Evolutionary conservation across 2,797 vertebrate species (phyloP).

Genomic region (Furcifer pardalis): DNA sequence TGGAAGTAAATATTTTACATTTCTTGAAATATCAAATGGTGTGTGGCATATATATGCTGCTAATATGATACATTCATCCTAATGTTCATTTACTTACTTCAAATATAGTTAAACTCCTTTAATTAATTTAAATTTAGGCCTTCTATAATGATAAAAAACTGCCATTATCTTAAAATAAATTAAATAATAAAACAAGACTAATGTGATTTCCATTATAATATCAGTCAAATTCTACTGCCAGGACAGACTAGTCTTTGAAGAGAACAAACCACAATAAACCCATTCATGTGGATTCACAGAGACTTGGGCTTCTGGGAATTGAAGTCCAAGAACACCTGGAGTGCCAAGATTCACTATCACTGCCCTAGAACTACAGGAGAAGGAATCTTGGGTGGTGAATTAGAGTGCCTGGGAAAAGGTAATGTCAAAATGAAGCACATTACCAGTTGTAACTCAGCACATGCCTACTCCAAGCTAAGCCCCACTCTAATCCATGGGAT

Average conservation of each 20-base stretch:
- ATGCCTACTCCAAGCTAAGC: neutral
- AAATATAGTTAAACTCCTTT: neutral
- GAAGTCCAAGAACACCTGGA: too few relatives aligned
- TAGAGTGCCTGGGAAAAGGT: conserved; percentile 1
- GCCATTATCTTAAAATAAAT: neutral
- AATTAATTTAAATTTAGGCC: neutral
- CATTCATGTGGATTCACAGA: too few relatives aligned
- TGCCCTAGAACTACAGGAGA: neutral
- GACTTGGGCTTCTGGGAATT: too few relatives aligned
- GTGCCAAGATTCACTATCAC: too few relatives aligned
- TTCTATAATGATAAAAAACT: neutral
- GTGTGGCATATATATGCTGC: neutral
- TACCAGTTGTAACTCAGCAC: neutral
- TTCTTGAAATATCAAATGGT: neutral
- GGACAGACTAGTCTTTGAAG: neutral
- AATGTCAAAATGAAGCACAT: conserved; percentile 36
- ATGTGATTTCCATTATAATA: conserved; percentile 17
- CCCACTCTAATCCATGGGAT: neutral
- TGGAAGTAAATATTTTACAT: neutral
- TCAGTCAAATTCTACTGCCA: conserved; percentile 8
- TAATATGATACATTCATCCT: conserved; percentile 16
- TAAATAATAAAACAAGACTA: neutral
- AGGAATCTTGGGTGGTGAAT: neutral
- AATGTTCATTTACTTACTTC: neutral
- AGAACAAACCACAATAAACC: neutral